phyloP scores from a whole-genome alignment of 2,888 invertebrate genomes.

The Melikaiella ostensackeni region DNA sequence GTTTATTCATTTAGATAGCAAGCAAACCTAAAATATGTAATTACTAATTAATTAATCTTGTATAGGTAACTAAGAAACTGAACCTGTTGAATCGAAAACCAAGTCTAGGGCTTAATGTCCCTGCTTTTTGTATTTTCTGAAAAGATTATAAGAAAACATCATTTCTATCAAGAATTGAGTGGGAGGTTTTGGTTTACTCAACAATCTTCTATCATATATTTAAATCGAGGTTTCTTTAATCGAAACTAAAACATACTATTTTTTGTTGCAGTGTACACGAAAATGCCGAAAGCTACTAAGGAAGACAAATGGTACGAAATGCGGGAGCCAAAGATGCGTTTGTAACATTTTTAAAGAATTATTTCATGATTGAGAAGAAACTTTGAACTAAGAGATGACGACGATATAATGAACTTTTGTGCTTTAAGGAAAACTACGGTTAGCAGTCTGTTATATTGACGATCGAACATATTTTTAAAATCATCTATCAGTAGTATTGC shows the following conservation, averaged over 20 bases:
- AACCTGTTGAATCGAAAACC: too few relatives aligned
- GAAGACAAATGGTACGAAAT: constrained; percentile 51
- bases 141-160: too few relatives aligned
- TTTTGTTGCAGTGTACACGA: constrained; percentile 74
- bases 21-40: too few relatives aligned
- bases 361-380: constrained; percentile 60
- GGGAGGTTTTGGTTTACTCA: too few relatives aligned
- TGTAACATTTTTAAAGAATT: constrained; percentile 71
- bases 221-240: background rate
- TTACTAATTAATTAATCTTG: too few relatives aligned
- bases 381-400: constrained; percentile 45
- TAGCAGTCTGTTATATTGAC: constrained; percentile 1
- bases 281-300: constrained; percentile 73
- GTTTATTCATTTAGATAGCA: too few relatives aligned
- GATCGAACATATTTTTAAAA: constrained; percentile 12
- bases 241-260: constrained; percentile 32
- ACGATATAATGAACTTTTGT: constrained; percentile 41
- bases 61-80: too few relatives aligned
- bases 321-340: constrained; percentile 77
- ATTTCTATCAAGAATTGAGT: too few relatives aligned
- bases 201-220: too few relatives aligned
- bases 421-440: background rate
- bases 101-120: too few relatives aligned
- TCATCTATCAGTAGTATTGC: constrained; percentile 5
- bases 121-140: too few relatives aligned